Conservation (phyloP, 2,113 vertebrate genomes). For the Nerophis lumbriciformis region DNA sequence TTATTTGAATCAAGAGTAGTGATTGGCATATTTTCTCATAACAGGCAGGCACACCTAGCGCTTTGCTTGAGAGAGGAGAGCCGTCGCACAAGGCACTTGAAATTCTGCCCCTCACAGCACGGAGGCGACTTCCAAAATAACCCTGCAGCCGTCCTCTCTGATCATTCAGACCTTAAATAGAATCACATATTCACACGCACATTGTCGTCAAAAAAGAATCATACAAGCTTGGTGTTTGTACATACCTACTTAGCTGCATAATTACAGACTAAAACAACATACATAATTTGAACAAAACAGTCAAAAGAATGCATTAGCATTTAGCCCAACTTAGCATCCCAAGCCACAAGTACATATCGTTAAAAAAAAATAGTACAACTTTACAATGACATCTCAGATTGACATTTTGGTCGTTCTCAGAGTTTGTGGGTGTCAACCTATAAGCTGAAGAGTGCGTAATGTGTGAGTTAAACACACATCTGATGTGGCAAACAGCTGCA, state of each 20-base stretch:
- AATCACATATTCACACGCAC: conserved; percentile 63
- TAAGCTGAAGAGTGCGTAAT: conserved; percentile 44
- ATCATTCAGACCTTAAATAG: conserved; percentile 72
- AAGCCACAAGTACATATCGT: not conserved
- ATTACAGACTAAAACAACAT: conserved; percentile 42
- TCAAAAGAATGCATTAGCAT: conserved; percentile 18
- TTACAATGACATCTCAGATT: conserved; percentile 17
- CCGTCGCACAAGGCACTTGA: conserved; percentile 75
- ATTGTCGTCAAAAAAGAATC: conserved; percentile 70
- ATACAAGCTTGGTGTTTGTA: conserved; percentile 66
- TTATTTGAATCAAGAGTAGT: conserved; percentile 59
- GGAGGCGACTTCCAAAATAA: conserved; percentile 51
- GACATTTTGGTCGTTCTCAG: conserved; percentile 29
- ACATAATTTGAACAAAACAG: conserved; percentile 33
- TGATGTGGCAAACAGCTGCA: conserved; percentile 56
- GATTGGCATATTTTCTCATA: conserved; percentile 27
- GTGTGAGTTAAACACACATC: conserved; percentile 41
- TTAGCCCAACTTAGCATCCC: not conserved
- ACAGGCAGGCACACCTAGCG: conserved; percentile 55
- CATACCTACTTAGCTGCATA: conserved; percentile 54
- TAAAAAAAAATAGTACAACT: conserved; percentile 20
- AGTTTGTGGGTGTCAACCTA: conserved; percentile 21
- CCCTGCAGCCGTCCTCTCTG: conserved; percentile 50
- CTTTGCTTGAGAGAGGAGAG: conserved; percentile 57
- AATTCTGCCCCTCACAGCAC: conserved; percentile 60